phyloP scores from a whole-genome alignment of 2,888 invertebrate genomes.

The Troides aeacus region DNA sequence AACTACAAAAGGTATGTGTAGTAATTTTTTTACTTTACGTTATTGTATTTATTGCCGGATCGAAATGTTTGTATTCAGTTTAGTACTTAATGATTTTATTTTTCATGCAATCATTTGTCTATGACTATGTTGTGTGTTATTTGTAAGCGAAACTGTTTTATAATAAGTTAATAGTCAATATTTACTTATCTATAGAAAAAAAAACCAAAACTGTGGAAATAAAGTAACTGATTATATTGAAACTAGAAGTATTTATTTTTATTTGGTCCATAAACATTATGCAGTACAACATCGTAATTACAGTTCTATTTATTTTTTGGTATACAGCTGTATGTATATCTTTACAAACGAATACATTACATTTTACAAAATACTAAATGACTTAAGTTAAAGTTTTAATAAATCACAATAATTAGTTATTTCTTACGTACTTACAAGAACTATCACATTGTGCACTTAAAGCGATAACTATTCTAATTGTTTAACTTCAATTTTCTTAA shows the following conservation, averaged over 20 bases:
- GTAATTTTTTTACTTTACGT: too few species aligned
- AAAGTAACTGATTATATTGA: background rate
- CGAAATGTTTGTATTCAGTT: too few species aligned
- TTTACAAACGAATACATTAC: slow-evolving; percentile 25
- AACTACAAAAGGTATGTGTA: too few species aligned
- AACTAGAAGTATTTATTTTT: slow-evolving; percentile 23
- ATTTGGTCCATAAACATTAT: slow-evolving; percentile 27
- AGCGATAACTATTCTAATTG: slow-evolving; percentile 22
- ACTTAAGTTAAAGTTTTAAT: slow-evolving; percentile 28
- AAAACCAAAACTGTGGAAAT: slow-evolving; percentile 2
- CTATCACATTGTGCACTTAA: slow-evolving; percentile 34
- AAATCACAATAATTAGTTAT: slow-evolving; percentile 20
- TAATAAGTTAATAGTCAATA: too few species aligned
- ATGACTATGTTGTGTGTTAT: too few species aligned
- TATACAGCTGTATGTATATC: slow-evolving; percentile 62
- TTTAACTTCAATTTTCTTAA: slow-evolving; percentile 45
- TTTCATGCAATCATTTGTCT: too few species aligned
- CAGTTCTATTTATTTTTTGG: slow-evolving; percentile 46
- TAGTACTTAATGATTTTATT: too few species aligned
- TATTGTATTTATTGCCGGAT: too few species aligned
- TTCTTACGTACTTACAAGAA: slow-evolving; percentile 30
- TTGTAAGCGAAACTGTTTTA: too few species aligned
- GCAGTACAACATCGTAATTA: slow-evolving; percentile 34
- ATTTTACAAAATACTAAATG: slow-evolving; percentile 23
- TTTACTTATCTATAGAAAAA: background rate